A percentile compares a stretch with the other conserved stretches of the same genome.
Evolutionary conservation across 2,113 vertebrate genomes (phyloP).

Genomic region (Terrapene triunguis): DNA sequence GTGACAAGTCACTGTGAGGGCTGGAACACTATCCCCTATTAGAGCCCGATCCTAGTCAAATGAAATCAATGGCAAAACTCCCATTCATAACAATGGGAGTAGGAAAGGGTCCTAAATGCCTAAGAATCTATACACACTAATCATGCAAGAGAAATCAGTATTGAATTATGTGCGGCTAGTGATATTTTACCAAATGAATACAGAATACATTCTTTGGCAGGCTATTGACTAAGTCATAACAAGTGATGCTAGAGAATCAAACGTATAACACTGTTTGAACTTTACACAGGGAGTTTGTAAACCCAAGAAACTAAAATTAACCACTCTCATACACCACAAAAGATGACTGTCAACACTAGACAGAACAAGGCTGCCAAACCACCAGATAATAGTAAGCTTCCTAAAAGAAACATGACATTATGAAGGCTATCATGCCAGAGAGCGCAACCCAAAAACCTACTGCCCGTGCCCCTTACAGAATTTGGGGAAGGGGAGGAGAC

Average conservation of each 20-base stretch:
- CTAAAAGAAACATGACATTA: not conserved
- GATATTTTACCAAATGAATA: not conserved
- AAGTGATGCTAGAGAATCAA: not conserved
- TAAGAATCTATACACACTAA: not conserved
- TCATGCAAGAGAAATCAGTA: not conserved
- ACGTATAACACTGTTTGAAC: not conserved
- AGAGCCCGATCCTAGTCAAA: not conserved
- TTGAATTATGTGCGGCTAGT: not conserved
- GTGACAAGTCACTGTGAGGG: not conserved
- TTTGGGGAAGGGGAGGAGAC: not conserved
- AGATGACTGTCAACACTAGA: not conserved
- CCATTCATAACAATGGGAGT: not conserved
- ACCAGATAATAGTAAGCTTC: not conserved
- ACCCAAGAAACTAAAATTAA: not conserved
- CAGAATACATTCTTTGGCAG: not conserved
- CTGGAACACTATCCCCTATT: not conserved
- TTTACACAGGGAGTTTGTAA: not conserved
- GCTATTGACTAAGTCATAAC: not conserved
- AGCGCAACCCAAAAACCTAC: not conserved
- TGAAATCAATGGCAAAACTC: not conserved
- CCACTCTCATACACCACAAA: not conserved
- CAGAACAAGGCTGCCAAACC: not conserved
- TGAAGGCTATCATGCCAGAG: not conserved
- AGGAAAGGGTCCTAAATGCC: not conserved
- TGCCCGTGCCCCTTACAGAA: not conserved